Percentiles rank a stretch among this genome's conserved stretches.
These are phyloP conservation scores for Coremacera marginata DNA, from an alignment of 2,888 invertebrate species.

Conservation along the genomic window DNA sequence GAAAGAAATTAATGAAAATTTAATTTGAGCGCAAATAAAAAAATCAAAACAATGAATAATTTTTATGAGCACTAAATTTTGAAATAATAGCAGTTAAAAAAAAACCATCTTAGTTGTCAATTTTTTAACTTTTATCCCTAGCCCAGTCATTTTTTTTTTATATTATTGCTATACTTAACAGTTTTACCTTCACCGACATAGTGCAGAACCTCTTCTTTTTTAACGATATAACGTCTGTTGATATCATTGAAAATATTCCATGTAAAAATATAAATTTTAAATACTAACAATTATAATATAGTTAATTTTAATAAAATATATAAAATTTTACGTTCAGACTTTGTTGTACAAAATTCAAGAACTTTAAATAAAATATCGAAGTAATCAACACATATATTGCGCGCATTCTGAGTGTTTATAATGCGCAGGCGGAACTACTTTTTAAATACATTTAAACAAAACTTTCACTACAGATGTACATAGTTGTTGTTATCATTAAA, in stretches of 20 bases:
- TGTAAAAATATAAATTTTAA: conserved; percentile 29
- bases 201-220: not conserved
- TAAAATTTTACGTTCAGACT: conserved; percentile 10
- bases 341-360: conserved; percentile 7
- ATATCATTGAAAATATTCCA: conserved; percentile 17
- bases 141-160: not conserved
- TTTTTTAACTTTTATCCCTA: not conserved
- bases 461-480: not conserved
- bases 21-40: not conserved
- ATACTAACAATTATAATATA: conserved; percentile 26
- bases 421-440: conserved; percentile 13
- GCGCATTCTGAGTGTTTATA: not conserved
- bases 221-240: not conserved
- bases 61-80: too few species aligned
- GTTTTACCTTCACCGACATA: not conserved
- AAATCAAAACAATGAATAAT: not conserved
- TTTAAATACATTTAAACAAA: not conserved
- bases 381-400: too few species aligned
- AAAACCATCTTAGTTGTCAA: not conserved
- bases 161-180: not conserved
- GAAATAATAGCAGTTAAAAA: too few species aligned
- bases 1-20: not conserved
- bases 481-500: not conserved
- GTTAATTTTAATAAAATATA: conserved; percentile 9
- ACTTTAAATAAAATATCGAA: not conserved